A percentile compares a stretch with the other conserved stretches of the same genome.
These are phyloP conservation scores for Neodontobutis hainanensis DNA, from an alignment of 2,113 vertebrate genomes.

Conservation along the genomic window DNA sequence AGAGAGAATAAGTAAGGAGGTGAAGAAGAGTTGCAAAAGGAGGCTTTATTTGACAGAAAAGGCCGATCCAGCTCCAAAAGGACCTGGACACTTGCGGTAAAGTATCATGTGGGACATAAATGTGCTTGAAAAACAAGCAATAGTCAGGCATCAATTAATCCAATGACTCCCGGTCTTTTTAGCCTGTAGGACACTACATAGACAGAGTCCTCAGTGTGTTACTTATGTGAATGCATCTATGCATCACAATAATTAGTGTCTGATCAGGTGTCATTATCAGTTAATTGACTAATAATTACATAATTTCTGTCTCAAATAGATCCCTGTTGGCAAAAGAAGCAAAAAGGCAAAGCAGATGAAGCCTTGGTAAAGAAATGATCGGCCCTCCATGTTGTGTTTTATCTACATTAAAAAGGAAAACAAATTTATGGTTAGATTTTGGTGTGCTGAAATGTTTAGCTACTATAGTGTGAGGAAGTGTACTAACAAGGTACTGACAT, in stretches of 20 bases:
- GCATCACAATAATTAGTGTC: constrained; percentile 35
- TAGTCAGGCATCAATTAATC: no score
- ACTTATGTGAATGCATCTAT: not conserved
- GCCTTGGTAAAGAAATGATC: constrained; percentile 29
- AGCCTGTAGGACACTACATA: no score
- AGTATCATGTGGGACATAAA: no score
- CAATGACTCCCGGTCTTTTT: no score
- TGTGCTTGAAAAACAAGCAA: no score
- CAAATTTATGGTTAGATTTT: not conserved
- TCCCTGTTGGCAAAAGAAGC: not conserved
- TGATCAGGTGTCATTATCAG: constrained; percentile 59
- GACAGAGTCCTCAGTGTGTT: no score
- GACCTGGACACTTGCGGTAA: constrained; percentile 13
- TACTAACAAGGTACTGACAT: constrained; percentile 25
- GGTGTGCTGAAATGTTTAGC: not conserved
- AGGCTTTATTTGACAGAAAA: constrained; percentile 38
- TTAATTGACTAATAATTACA: constrained; percentile 56
- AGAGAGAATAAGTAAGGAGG: not conserved
- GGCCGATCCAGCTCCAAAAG: constrained; percentile 27
- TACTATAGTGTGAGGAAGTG: not conserved
- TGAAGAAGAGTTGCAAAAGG: constrained; percentile 32
- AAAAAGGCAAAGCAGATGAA: constrained; percentile 15
- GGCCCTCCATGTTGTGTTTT: constrained; percentile 5
- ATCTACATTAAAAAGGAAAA: constrained; percentile 31
- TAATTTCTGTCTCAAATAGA: constrained; percentile 36